A percentile compares a stretch with the other conserved stretches of the same genome.
These are phyloP conservation scores for Tromatobia lineatoria DNA, from an alignment of 2,888 invertebrate genomes.

Conservation along the genomic window DNA sequence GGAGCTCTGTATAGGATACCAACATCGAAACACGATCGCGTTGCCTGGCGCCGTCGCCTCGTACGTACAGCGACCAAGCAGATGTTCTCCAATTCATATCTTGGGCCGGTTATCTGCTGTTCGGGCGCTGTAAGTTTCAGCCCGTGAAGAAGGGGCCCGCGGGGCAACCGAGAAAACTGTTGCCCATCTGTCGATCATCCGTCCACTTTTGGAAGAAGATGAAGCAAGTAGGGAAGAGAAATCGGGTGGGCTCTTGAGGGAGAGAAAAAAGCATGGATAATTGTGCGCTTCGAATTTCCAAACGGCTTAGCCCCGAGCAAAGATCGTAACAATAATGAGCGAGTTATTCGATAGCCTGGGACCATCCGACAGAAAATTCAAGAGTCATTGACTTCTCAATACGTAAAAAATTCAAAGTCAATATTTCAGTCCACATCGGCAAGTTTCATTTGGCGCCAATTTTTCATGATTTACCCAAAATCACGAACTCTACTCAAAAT, in stretches of 20 bases:
- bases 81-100: slow-evolving; percentile 71
- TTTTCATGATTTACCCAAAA: background rate
- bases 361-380: slow-evolving; percentile 25
- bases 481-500: background rate
- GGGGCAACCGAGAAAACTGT: slow-evolving; percentile 68
- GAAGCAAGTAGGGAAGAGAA: slow-evolving; percentile 36
- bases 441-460: background rate
- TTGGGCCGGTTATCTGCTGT: slow-evolving; percentile 53
- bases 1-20: slow-evolving; percentile 45
- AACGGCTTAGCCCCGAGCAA: slow-evolving; percentile 59
- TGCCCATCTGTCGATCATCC: slow-evolving; percentile 72
- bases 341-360: slow-evolving; percentile 56
- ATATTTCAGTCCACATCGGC: background rate
- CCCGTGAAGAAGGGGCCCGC: slow-evolving; percentile 61
- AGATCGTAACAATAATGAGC: slow-evolving; percentile 55
- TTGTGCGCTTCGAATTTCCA: slow-evolving; percentile 65
- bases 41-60: slow-evolving; percentile 53
- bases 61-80: slow-evolving; percentile 61
- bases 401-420: background rate
- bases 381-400: slow-evolving; percentile 55
- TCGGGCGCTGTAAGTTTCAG: slow-evolving; percentile 50
- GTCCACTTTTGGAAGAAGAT: slow-evolving; percentile 64
- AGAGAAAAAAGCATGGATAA: slow-evolving; percentile 67
- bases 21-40: slow-evolving; percentile 69
- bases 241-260: background rate